Evolutionary conservation across 2,888 invertebrate genomes (phyloP).

Genomic region (Hecatera dysodea): DNA sequence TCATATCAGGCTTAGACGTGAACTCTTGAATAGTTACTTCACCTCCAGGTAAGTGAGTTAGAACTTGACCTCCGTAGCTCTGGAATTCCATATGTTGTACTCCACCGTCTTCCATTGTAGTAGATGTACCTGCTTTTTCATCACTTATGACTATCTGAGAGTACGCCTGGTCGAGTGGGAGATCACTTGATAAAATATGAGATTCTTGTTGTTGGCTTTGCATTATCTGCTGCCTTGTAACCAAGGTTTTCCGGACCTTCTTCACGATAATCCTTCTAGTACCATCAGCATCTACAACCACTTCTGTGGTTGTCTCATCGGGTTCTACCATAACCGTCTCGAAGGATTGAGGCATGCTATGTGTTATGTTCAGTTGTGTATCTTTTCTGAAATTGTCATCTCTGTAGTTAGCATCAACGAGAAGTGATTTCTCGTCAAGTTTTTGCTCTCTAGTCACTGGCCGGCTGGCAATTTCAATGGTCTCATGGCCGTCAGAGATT

Average conservation of each 20-base stretch:
- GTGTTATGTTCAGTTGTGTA: constrained; percentile 93
- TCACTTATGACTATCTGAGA: constrained; percentile 93
- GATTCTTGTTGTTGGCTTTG: constrained; percentile 92
- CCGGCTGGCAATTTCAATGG: constrained; percentile 93
- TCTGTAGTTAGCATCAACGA: constrained; percentile 94
- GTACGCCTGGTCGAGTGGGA: constrained; percentile 92
- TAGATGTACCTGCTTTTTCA: constrained; percentile 91
- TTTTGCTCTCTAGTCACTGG: constrained; percentile 88
- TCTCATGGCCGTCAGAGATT: constrained; percentile 92
- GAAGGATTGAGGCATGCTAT: constrained; percentile 94
- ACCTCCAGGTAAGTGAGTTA: constrained; percentile 92
- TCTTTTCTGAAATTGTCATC: constrained; percentile 89
- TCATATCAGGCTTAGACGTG: constrained; percentile 91
- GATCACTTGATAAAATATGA: constrained; percentile 89
- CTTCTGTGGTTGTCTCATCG: constrained; percentile 95
- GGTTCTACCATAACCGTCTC: constrained; percentile 96
- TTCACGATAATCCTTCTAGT: constrained; percentile 95
- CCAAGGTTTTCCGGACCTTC: constrained; percentile 93
- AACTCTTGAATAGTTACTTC: constrained; percentile 92
- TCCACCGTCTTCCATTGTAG: constrained; percentile 91
- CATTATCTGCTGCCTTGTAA: constrained; percentile 92
- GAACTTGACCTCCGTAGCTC: constrained; percentile 92
- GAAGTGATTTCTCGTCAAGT: constrained; percentile 91
- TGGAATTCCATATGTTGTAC: constrained; percentile 92
- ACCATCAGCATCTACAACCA: constrained; percentile 95